A percentile compares a stretch with the other conserved stretches of the same genome.
Evolutionary conservation across 2,113 vertebrate genomes (phyloP).

Genomic region (Pseudopipra pipra): DNA sequence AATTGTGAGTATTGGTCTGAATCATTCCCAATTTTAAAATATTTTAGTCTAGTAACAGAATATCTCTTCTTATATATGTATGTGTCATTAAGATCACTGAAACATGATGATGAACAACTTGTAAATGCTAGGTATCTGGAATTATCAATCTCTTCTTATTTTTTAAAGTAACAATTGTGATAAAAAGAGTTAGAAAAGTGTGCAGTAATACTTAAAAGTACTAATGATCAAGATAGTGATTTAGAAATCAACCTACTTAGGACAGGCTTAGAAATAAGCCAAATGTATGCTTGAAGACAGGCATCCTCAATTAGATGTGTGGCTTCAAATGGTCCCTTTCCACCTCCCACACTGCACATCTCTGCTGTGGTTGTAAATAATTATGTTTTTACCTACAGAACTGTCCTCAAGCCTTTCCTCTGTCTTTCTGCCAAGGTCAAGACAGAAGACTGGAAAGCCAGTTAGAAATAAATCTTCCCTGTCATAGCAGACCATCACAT

Average conservation of each 20-base stretch:
- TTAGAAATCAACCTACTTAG: not conserved
- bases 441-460: not conserved
- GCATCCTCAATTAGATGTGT: not conserved
- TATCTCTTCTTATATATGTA: not conserved
- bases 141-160: not conserved
- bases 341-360: not conserved
- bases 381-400: not conserved
- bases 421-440: not conserved
- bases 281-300: not conserved
- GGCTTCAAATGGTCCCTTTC: not conserved
- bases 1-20: not conserved
- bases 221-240: not conserved
- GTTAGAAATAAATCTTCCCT: not conserved
- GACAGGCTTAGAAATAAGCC: not conserved
- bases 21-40: not conserved
- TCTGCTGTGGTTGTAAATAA: not conserved
- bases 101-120: not conserved
- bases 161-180: not conserved
- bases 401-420: not conserved
- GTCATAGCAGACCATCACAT: not conserved
- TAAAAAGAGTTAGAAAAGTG: not conserved
- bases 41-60: conserved; percentile 3
- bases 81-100: not conserved
- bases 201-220: not conserved
- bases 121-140: not conserved